phyloP scores from a whole-genome alignment of 2,888 invertebrate genomes.

The Lepetodrilus schrolli region DNA sequence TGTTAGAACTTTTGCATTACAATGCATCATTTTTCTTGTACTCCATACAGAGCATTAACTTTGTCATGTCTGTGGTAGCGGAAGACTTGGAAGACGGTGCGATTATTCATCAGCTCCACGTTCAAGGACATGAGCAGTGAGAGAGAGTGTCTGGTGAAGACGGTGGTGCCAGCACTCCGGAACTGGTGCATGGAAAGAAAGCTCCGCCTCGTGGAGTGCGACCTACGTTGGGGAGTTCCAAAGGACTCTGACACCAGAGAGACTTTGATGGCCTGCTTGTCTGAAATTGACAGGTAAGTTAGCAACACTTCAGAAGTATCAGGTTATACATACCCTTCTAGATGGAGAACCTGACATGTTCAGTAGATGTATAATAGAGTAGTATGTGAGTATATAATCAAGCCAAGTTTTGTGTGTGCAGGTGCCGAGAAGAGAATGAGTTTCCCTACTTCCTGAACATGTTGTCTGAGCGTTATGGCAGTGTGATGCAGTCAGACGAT shows the following conservation, averaged over 20 bases:
- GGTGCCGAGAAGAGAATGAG: constrained; percentile 53
- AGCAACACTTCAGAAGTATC: background rate
- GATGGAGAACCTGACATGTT: too few species aligned
- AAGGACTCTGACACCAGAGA: constrained; percentile 48
- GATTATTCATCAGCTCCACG: constrained; percentile 41
- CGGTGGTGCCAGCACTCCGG: constrained; percentile 46
- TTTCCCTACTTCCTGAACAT: constrained; percentile 56
- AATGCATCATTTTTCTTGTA: background rate
- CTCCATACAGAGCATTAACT: background rate
- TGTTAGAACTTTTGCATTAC: background rate
- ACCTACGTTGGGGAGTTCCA: constrained; percentile 58
- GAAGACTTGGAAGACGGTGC: constrained; percentile 39
- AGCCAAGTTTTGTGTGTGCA: too few species aligned
- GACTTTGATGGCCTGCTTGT: constrained; percentile 49
- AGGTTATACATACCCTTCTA: background rate
- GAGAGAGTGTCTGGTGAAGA: constrained; percentile 40
- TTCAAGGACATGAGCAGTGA: constrained; percentile 43
- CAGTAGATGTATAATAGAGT: too few species aligned
- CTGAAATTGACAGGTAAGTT: constrained; percentile 47
- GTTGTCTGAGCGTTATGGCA: constrained; percentile 54
- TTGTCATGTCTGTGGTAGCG: constrained; percentile 31
- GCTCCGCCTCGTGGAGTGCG: constrained; percentile 50
- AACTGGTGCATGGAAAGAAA: constrained; percentile 48
- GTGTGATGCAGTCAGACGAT: constrained; percentile 42
- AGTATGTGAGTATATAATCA: too few species aligned